Conservation (phyloP, 2,888 invertebrate species). For the Crossocerus cetratus region DNA sequence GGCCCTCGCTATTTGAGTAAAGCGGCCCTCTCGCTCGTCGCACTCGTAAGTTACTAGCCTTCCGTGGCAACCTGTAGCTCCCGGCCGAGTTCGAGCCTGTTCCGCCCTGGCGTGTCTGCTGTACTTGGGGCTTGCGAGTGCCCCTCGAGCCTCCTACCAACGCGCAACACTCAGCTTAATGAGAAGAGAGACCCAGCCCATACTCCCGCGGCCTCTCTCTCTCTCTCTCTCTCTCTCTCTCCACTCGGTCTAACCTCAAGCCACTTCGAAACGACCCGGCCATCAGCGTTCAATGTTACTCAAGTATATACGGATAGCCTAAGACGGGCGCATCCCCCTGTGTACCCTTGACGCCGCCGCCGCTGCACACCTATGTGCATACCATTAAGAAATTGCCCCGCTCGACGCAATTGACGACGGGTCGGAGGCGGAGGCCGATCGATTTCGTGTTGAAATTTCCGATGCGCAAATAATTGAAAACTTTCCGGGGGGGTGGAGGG, state of each 20-base stretch:
- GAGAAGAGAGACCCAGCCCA: slow-evolving; percentile 70
- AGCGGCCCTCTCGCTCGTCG: slow-evolving; percentile 46
- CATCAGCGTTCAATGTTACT: slow-evolving; percentile 52
- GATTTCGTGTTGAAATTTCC: background rate
- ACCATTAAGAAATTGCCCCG: slow-evolving; percentile 49
- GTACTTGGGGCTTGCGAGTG: slow-evolving; percentile 69
- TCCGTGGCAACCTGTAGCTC: slow-evolving; percentile 70
- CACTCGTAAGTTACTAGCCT: slow-evolving; percentile 66
- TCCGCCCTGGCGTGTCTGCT: slow-evolving; percentile 59
- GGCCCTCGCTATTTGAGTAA: slow-evolving; percentile 58
- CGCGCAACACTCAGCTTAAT: slow-evolving; percentile 76
- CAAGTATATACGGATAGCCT: slow-evolving; percentile 35
- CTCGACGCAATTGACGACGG: background rate
- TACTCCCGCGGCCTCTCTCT: slow-evolving; percentile 8
- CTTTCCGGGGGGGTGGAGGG: background rate
- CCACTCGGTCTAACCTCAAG: slow-evolving; percentile 55
- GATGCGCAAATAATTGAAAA: background rate
- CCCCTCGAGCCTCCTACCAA: slow-evolving; percentile 72
- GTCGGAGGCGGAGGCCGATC: no score
- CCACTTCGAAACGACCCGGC: slow-evolving; percentile 60
- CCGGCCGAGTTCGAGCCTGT: slow-evolving; percentile 25
- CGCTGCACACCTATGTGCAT: slow-evolving; percentile 35
- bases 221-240: no score
- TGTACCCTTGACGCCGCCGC: slow-evolving; percentile 37
- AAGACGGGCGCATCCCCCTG: background rate